Base-by-base conservation (phyloP, 2,888 invertebrate species). In the Himalopsyche japonica region DNA sequence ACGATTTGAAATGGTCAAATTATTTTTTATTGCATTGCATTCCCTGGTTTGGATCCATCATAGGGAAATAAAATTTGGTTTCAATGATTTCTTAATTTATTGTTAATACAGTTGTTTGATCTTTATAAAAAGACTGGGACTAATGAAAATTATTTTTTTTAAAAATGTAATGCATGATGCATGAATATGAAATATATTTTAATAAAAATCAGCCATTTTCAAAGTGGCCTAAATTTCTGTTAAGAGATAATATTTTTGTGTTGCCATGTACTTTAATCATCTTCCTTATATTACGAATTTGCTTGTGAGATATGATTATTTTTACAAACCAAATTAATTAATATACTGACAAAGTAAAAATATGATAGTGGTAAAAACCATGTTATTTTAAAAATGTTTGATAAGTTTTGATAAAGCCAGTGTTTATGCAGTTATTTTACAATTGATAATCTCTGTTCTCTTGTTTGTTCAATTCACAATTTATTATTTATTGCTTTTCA, bases 261-360 rank as follows among this genome's bases (percentile, higher is more conserved):
- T 70, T 70, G 70, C 70, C 70, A 70, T 70, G 70, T 70, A 70
- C 70, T 70, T 24, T 70, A 70, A 27, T 70, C 30, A 27, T 12
- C 27, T 3, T 7, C 43, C 43, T 43, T 43, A 15, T 27, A 70
- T 57, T 24, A 70, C 7, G 8, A 70, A 27, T 27, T 70, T 12
- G 8, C 27, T 70, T 70, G 12, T 30, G 15, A 20, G 30, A 70
- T 20, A 20, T 10, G 30, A 70, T 70, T 70, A 27, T 82, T 37
- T 82, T 82, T 79, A 84, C 76, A 24, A 80, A 84, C n/a, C 79
- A 82, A 77, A 79, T 80, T 79, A 37, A 82, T 79, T 82, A 79
- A 82, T 80, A 57, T n/a, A 24, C 27, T 27, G 82, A 32, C 10
- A 47, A n/a, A 48, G 48, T 15, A 43, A 43, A 37, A 43, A 43